Evolutionary conservation across 2,797 vertebrate species (phyloP).

Genomic region (Lacerta viridis): DNA sequence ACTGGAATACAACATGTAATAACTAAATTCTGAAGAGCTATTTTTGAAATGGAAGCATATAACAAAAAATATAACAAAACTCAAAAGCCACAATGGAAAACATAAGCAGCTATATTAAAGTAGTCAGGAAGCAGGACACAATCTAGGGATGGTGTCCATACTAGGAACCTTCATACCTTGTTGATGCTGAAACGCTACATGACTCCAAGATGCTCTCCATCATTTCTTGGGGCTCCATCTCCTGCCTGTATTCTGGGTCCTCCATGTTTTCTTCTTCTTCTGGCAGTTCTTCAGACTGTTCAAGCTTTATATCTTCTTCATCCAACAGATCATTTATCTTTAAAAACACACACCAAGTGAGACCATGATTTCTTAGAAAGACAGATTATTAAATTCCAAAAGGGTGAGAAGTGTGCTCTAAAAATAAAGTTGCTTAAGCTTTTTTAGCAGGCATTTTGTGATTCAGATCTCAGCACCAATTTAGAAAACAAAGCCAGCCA

Average conservation of each 20-base stretch:
- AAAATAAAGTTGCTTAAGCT: background rate
- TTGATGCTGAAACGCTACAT: conserved; percentile 78
- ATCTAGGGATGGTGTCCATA: background rate
- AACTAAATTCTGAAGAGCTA: background rate
- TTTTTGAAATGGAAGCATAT: conserved; percentile 6
- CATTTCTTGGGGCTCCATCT: conserved; percentile 79
- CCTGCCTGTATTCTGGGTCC: conserved; percentile 77
- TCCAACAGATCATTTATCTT: conserved; percentile 85
- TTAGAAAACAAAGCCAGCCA: background rate
- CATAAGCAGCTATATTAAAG: background rate
- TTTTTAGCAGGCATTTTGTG: background rate
- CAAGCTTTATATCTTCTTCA: conserved; percentile 93
- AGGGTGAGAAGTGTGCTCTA: background rate
- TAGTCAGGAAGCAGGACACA: background rate
- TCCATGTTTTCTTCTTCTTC: conserved; percentile 85
- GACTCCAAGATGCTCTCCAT: conserved; percentile 79
- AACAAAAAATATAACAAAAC: background rate
- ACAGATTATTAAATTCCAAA: conserved; percentile 6
- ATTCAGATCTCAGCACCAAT: background rate
- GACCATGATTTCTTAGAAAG: conserved; percentile 32
- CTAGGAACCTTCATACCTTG: conserved; percentile 77
- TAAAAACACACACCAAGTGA: conserved; percentile 22
- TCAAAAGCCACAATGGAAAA: background rate
- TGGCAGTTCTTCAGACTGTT: conserved; percentile 93
- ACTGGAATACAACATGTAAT: background rate